Percentiles rank a stretch among this genome's conserved stretches.
Conservation (phyloP, 2,113 vertebrate species). For the Eonycteris spelaea region DNA sequence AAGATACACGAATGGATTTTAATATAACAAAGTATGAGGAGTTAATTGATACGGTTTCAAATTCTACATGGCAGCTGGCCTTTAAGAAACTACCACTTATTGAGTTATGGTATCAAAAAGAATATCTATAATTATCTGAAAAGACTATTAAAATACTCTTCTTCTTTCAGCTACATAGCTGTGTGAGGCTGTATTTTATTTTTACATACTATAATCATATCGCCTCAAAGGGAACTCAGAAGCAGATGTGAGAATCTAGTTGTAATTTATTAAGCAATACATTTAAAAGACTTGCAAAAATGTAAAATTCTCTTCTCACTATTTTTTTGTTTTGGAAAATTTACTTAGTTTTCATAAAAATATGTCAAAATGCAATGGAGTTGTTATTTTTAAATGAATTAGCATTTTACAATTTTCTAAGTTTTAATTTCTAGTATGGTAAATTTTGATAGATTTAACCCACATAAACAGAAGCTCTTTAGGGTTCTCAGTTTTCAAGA, state of each 20-base stretch:
- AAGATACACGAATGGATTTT: not conserved
- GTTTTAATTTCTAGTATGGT: not conserved
- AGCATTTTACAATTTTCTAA: not conserved
- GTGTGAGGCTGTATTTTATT: not conserved
- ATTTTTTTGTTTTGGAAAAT: not conserved
- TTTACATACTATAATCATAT: not conserved
- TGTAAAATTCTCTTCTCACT: not conserved
- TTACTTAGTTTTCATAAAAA: constrained; percentile 9
- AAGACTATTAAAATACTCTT: not conserved
- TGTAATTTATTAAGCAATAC: not conserved
- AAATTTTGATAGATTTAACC: not conserved
- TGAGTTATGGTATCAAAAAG: constrained; percentile 3
- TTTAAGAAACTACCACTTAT: constrained; percentile 8
- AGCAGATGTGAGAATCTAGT: not conserved
- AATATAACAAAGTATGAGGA: constrained; percentile 5
- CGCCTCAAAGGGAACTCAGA: not conserved
- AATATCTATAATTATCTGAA: constrained; percentile 9
- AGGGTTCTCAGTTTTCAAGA: not conserved
- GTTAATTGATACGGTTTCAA: constrained; percentile 40
- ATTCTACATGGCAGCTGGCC: not conserved
- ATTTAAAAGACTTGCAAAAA: not conserved
- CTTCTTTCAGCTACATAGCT: not conserved
- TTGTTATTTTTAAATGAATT: constrained; percentile 9
- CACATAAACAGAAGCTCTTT: not conserved
- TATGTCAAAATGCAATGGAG: not conserved